Evolutionary conservation across 2,888 invertebrate species (phyloP).

Genomic region (Troglohyphantes excavatus): DNA sequence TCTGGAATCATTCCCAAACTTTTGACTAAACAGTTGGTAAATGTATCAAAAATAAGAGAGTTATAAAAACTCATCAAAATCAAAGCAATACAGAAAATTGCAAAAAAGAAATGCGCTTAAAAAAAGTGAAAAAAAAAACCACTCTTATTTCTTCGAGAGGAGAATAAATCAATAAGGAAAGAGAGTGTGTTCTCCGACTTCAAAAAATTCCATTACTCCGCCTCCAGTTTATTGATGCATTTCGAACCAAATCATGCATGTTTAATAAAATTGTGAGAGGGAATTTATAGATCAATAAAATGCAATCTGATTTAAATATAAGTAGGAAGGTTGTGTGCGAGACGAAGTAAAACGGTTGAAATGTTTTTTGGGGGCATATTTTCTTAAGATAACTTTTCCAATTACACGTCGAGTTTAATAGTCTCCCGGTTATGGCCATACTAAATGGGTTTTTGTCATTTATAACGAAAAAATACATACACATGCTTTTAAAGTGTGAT

Average conservation of each 20-base stretch:
- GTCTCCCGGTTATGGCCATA: neutral
- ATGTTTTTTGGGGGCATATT: neutral
- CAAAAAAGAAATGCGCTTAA: neutral
- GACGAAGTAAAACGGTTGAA: neutral
- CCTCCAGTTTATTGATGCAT: slow-evolving; percentile 6
- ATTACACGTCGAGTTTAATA: neutral
- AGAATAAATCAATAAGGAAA: slow-evolving; percentile 19
- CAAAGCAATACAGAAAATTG: neutral
- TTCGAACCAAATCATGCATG: slow-evolving; percentile 12
- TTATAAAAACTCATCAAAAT: neutral
- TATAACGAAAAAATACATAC: neutral
- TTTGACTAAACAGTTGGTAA: no score
- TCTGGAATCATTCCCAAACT: neutral
- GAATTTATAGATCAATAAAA: neutral
- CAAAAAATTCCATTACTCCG: slow-evolving; percentile 6
- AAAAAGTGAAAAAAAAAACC: neutral
- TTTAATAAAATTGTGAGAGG: neutral
- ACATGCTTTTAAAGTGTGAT: no score
- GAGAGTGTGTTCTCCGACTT: neutral
- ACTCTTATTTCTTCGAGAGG: slow-evolving; percentile 4
- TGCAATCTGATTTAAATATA: neutral
- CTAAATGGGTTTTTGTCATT: neutral
- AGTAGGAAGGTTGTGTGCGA: neutral
- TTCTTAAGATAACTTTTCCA: neutral
- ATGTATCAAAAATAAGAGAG: neutral